Conservation (phyloP, 2,113 vertebrate genomes). For the Geococcyx californianus region DNA sequence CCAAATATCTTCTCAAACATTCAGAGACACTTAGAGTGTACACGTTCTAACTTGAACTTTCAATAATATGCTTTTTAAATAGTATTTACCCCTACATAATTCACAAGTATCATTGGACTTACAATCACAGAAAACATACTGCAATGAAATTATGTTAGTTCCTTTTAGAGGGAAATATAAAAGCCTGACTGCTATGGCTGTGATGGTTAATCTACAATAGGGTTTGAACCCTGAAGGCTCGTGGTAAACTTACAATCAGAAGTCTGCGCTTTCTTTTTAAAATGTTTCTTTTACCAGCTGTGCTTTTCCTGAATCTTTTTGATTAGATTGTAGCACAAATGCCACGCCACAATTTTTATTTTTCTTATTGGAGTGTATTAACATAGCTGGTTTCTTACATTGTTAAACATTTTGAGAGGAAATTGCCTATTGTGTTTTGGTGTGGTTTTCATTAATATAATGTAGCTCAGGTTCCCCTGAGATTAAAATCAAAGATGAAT, state of each 20-base stretch:
- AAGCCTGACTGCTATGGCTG: neutral
- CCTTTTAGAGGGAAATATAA: neutral
- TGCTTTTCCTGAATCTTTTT: neutral
- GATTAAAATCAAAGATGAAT: constrained; percentile 65
- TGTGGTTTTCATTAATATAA: constrained; percentile 48
- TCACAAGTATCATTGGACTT: neutral
- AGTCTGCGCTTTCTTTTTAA: neutral
- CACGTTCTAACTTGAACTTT: neutral
- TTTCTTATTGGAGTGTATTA: neutral
- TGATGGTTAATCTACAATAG: neutral
- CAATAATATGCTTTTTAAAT: neutral
- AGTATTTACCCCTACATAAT: neutral
- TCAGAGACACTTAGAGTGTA: neutral
- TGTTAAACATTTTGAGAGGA: constrained; percentile 39
- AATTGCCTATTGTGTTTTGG: constrained; percentile 30
- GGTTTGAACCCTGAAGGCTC: neutral
- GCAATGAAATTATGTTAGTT: neutral
- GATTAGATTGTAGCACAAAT: neutral
- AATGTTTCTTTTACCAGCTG: neutral
- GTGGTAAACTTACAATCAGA: neutral
- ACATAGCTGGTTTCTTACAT: neutral
- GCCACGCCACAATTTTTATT: neutral
- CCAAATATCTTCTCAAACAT: neutral
- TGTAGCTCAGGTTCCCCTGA: constrained; percentile 15
- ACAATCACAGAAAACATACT: neutral